Base-by-base conservation (phyloP, 2,113 vertebrate genomes). In the Ranitomeya variabilis region DNA sequence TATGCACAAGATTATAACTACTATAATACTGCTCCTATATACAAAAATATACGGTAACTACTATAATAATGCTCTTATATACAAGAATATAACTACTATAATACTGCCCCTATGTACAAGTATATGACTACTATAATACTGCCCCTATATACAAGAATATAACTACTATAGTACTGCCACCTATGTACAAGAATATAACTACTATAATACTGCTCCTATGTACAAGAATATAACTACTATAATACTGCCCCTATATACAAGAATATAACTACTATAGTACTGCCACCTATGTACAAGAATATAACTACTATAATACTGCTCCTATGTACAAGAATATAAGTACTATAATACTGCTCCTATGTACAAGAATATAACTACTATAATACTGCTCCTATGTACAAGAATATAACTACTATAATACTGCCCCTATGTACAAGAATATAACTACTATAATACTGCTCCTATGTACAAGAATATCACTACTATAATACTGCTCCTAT, bases 1-100 rank as follows among this genome's bases (percentile, higher is more conserved):
- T 74, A 45, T 74, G 16, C 45, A 74, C 71, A 74, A 74, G 71
- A 74, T 51, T 51, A 76, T 76, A 76, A 76, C 71, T 74, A 76
- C 73, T 76, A 76, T 76, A 76, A 45, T 76, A 76, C 15, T 76
- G 18, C 73, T 0, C 8, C 66, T 7, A 66, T 19, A 18, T 62
- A 62, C 8, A 23, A 3, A 7, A 31, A 31, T 31, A 31, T 31
- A 31, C 26, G 1, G 2, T 31, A 31, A 66, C 62, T 66, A 21
- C 19, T 66, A 21, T 66, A 66, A 66, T 21, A 31, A 1, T 31
- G 26, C 26, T 2, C 26, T 2, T 31, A 31, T 31, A 31, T 66
- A 66, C 21, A 66, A 66, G 66, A 67, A 67, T 67, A 67, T 23
- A 67, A 67, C 21, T 67, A 67, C 62, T 66, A 66, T 66, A 66